phyloP scores from a whole-genome alignment of 2,797 vertebrate species.

The Melanitta fusca region DNA sequence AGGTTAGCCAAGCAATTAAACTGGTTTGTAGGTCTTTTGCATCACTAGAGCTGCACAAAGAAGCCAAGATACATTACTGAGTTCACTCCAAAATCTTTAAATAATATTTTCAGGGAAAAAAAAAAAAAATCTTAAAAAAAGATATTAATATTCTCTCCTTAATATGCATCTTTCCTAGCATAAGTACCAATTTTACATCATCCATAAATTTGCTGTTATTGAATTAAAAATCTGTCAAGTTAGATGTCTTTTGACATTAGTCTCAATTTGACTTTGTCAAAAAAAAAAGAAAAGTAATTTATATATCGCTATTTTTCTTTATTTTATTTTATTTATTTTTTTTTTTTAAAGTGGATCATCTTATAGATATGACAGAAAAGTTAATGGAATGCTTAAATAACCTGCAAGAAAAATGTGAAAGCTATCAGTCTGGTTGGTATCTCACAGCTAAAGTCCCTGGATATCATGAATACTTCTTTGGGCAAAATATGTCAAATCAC shows the following conservation, averaged over 20 bases:
- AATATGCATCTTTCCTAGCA: neutral
- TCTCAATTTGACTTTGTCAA: neutral
- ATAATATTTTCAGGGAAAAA: neutral
- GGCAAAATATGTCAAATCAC: neutral
- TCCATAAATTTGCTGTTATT: neutral
- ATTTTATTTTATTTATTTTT: too few relatives aligned
- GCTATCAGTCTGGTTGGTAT: neutral
- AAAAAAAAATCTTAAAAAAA: neutral
- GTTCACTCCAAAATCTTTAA: neutral
- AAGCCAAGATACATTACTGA: neutral
- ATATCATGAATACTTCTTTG: neutral
- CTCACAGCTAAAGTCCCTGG: neutral
- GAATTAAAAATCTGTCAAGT: neutral
- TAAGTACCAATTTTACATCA: neutral
- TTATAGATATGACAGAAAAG: neutral
- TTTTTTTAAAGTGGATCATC: neutral
- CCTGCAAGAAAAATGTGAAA: neutral
- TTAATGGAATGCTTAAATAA: neutral
- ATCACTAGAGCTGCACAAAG: neutral
- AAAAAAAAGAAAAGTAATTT: neutral
- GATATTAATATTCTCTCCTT: neutral
- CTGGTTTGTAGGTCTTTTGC: conserved; percentile 14
- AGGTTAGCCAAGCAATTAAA: conserved; percentile 38
- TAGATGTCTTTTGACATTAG: neutral
- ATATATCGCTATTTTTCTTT: neutral